Evolutionary conservation across 2,113 vertebrate genomes (phyloP).

Genomic region (Phylloscopus trochilus): DNA sequence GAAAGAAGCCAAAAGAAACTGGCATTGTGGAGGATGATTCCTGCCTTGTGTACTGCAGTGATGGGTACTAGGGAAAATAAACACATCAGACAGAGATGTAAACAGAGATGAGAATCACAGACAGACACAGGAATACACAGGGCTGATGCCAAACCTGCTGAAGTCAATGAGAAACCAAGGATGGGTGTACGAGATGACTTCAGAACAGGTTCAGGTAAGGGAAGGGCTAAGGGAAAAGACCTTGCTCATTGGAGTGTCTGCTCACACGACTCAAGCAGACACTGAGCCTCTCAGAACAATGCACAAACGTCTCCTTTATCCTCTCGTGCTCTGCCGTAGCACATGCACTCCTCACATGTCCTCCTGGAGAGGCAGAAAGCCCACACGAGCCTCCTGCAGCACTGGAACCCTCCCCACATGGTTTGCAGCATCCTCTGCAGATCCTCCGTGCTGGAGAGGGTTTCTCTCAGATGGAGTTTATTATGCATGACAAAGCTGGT

Average conservation of each 20-base stretch:
- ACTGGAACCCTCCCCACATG: not conserved
- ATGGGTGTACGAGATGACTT: not conserved
- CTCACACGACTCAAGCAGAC: not conserved
- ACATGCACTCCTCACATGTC: not conserved
- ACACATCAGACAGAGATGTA: constrained; percentile 26
- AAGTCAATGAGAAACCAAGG: not conserved
- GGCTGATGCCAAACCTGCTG: not conserved
- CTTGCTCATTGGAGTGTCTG: not conserved
- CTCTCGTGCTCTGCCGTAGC: rapidly evolving
- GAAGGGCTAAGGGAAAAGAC: not conserved
- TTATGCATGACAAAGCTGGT: not conserved
- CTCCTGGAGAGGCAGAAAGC: not conserved
- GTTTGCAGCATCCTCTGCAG: not conserved
- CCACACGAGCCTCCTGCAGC: not conserved
- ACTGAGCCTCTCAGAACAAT: not conserved
- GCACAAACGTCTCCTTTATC: not conserved
- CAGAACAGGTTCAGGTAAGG: not conserved
- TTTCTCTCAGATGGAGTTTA: not conserved
- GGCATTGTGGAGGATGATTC: constrained; percentile 53
- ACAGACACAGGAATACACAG: not conserved
- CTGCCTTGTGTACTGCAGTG: constrained; percentile 32
- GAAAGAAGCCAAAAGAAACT: constrained; percentile 58
- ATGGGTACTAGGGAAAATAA: constrained; percentile 48
- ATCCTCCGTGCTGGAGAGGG: not conserved
- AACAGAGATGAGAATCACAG: constrained; percentile 26